phyloP scores from a whole-genome alignment of 2,113 vertebrate genomes.

The Montifringilla adamsi region DNA sequence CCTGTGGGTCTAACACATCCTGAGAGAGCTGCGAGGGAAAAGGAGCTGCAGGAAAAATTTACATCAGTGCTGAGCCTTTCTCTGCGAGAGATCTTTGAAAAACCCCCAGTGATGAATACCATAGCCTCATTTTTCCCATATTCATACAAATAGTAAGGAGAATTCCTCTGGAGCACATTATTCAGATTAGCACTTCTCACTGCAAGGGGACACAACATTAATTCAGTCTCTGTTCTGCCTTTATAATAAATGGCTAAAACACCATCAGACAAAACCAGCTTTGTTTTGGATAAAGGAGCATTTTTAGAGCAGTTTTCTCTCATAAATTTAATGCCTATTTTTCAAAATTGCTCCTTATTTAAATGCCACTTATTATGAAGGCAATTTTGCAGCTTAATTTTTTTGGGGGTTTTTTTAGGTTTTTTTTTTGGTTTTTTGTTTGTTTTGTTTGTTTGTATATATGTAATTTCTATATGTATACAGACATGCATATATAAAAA shows the following conservation, averaged over 20 bases:
- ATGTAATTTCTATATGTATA: neutral
- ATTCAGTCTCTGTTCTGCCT: neutral
- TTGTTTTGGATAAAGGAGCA: conserved; percentile 3
- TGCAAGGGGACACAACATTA: conserved; percentile 28
- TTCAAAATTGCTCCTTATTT: conserved; percentile 28
- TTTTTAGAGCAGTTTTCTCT: neutral
- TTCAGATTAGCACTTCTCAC: conserved; percentile 12
- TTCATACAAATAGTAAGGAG: neutral
- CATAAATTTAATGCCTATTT: neutral
- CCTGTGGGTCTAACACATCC: neutral
- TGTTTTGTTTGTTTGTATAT: too few relatives aligned
- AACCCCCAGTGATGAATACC: neutral
- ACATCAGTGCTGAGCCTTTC: neutral
- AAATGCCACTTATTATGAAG: conserved; percentile 7
- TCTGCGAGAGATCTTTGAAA: neutral
- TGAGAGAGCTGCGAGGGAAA: neutral
- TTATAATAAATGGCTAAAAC: neutral
- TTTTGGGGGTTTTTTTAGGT: too few relatives aligned
- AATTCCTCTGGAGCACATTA: neutral
- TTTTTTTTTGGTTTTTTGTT: too few relatives aligned
- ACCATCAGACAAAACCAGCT: neutral
- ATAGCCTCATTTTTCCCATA: neutral
- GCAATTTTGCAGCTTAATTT: neutral
- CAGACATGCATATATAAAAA: neutral
- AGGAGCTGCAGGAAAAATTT: neutral